These are phyloP conservation scores for Kryphioiulus occultus DNA, from an alignment of 2,888 invertebrate species.

Conservation along the genomic window DNA sequence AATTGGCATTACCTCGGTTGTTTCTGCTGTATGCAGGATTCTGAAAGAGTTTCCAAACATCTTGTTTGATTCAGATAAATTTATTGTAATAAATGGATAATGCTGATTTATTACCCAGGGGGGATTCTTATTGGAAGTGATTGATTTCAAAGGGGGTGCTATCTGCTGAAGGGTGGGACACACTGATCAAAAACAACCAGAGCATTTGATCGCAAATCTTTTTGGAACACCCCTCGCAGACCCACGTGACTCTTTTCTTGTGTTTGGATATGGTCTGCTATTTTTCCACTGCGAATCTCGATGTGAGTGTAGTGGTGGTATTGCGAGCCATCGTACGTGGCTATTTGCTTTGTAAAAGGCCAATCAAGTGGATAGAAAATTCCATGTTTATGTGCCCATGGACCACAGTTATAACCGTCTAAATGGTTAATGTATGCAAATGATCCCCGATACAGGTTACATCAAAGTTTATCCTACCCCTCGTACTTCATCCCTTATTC, in stretches of 20 bases:
- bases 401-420: slow-evolving; percentile 38
- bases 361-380: slow-evolving; percentile 44
- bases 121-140: too few species aligned
- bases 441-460: slow-evolving; percentile 42
- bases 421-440: slow-evolving; percentile 49
- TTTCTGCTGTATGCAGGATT: too few species aligned
- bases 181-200: background rate
- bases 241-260: background rate
- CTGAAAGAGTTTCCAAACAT: too few species aligned
- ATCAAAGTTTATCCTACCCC: slow-evolving; percentile 32
- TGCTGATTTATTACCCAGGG: too few species aligned
- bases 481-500: slow-evolving; percentile 25
- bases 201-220: background rate
- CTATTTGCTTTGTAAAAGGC: slow-evolving; percentile 43
- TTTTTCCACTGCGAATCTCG: background rate
- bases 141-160: too few species aligned
- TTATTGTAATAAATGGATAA: too few species aligned
- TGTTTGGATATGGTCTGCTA: background rate
- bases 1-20: background rate
- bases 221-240: background rate
- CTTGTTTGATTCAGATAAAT: too few species aligned
- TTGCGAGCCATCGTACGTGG: background rate
- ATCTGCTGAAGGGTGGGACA: too few species aligned
- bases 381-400: slow-evolving; percentile 39
- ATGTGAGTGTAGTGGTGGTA: background rate